Evolutionary conservation across 1,140 invertebrate genomes (phyloP).

Genomic region (Pinna nobilis): DNA sequence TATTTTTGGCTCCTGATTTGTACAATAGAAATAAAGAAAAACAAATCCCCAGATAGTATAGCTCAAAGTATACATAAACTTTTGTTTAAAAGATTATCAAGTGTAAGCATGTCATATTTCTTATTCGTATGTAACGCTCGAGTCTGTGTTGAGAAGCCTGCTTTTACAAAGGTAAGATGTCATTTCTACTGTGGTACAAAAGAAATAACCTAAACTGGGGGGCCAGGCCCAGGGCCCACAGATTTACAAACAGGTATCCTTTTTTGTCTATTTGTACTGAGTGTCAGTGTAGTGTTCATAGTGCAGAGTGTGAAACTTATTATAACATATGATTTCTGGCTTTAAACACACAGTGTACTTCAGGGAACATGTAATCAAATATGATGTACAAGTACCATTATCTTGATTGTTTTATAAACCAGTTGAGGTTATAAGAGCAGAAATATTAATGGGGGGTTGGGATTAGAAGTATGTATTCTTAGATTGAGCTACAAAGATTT

Average conservation of each 20-base stretch:
- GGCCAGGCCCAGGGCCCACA: slow-evolving; percentile 3
- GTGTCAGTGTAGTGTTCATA: slow-evolving; percentile 14
- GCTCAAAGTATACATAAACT: neutral
- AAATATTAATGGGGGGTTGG: too few relatives aligned
- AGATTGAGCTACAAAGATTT: too few relatives aligned
- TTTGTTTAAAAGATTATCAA: neutral
- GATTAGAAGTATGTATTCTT: too few relatives aligned
- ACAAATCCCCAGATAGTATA: neutral
- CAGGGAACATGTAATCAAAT: neutral
- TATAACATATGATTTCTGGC: slow-evolving; percentile 3
- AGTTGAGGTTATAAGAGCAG: too few relatives aligned
- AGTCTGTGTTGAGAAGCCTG: slow-evolving; percentile 14
- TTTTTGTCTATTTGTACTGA: slow-evolving; percentile 17
- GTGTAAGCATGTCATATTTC: neutral
- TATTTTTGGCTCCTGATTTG: neutral
- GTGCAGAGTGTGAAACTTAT: slow-evolving; percentile 1
- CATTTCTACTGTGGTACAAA: slow-evolving; percentile 5
- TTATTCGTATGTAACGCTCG: neutral
- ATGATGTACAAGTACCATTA: neutral
- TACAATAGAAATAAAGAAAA: neutral
- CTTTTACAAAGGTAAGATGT: too few relatives aligned
- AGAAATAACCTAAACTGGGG: slow-evolving; percentile 15
- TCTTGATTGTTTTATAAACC: too few relatives aligned
- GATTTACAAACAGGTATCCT: slow-evolving; percentile 13
- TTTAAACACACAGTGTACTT: slow-evolving; percentile 5